phyloP scores from a whole-genome alignment of 2,113 vertebrate species.

The Erinaceus europaeus region DNA sequence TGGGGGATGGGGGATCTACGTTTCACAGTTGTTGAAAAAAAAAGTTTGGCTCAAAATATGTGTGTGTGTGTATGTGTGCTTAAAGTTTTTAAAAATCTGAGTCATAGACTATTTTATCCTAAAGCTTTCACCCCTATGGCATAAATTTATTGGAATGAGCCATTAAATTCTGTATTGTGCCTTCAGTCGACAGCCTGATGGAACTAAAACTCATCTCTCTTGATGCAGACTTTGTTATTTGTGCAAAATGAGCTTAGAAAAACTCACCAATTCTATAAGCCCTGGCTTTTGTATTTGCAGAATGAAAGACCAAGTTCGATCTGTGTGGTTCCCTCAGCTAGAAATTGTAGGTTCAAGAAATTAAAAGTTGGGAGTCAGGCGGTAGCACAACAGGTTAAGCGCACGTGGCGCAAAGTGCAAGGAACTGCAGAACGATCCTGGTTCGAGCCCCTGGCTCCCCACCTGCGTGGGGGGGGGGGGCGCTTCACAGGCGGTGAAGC shows the following conservation, averaged over 20 bases:
- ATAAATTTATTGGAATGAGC: not conserved
- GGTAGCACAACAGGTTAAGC: no score
- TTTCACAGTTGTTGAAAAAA: no score
- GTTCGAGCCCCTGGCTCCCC: no score
- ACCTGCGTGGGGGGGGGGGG: no score
- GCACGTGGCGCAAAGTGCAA: no score
- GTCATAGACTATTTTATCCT: not conserved
- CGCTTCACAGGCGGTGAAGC: no score
- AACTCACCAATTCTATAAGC: conserved; percentile 21
- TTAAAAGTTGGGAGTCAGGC: no score
- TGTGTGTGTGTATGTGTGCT: no score
- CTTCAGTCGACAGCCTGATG: not conserved
- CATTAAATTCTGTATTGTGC: not conserved
- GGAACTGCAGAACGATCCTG: no score
- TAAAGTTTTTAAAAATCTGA: no score
- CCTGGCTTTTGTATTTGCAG: conserved; percentile 23
- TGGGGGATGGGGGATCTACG: no score
- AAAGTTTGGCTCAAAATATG: no score
- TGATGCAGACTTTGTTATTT: not conserved
- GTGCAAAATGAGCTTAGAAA: not conserved
- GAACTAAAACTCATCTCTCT: conserved; percentile 29
- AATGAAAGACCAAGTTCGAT: not conserved
- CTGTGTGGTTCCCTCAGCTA: not conserved
- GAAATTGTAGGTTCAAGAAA: not conserved
- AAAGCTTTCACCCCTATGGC: not conserved